Evolutionary conservation across 2,888 invertebrate genomes (phyloP).

Genomic region (Baronia brevicornis): DNA sequence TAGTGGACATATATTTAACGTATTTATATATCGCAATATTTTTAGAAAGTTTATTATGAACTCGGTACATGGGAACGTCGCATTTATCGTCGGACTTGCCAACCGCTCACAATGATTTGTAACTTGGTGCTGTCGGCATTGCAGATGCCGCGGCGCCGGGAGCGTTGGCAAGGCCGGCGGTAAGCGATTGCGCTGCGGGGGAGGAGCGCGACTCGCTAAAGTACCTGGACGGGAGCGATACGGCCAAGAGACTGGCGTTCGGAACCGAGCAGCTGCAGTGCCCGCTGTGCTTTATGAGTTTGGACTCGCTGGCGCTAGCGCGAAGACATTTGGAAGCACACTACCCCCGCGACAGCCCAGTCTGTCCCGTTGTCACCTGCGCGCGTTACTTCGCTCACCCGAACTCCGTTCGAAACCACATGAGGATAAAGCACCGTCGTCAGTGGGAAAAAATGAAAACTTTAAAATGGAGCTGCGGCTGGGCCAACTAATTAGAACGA

Average conservation of each 20-base stretch:
- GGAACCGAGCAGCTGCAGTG: conserved; percentile 65
- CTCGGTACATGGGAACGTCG: conserved; percentile 26
- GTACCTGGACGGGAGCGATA: conserved; percentile 29
- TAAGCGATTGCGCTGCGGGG: conserved; percentile 38
- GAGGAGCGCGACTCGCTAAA: conserved; percentile 37
- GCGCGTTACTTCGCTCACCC: conserved; percentile 87
- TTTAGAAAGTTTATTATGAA: conserved; percentile 51
- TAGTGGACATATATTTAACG: background rate
- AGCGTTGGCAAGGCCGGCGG: conserved; percentile 41
- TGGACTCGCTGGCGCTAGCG: conserved; percentile 80
- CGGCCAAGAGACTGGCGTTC: conserved; percentile 22
- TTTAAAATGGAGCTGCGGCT: conserved; percentile 81
- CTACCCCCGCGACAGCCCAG: conserved; percentile 89
- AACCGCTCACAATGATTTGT: conserved; percentile 38
- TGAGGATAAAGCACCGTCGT: conserved; percentile 87
- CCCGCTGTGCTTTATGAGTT: conserved; percentile 82
- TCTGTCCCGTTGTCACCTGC: conserved; percentile 86
- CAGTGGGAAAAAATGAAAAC: conserved; percentile 92
- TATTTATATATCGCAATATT: conserved; percentile 36
- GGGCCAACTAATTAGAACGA: conserved; percentile 41
- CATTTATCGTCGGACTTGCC: conserved; percentile 49
- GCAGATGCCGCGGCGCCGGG: conserved; percentile 60
- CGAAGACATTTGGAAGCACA: conserved; percentile 87
- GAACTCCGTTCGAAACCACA: conserved; percentile 90
- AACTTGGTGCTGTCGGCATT: conserved; percentile 74